These are phyloP conservation scores for Leptobrachium leishanense DNA, from an alignment of 2,113 vertebrate species.

Conservation along the genomic window DNA sequence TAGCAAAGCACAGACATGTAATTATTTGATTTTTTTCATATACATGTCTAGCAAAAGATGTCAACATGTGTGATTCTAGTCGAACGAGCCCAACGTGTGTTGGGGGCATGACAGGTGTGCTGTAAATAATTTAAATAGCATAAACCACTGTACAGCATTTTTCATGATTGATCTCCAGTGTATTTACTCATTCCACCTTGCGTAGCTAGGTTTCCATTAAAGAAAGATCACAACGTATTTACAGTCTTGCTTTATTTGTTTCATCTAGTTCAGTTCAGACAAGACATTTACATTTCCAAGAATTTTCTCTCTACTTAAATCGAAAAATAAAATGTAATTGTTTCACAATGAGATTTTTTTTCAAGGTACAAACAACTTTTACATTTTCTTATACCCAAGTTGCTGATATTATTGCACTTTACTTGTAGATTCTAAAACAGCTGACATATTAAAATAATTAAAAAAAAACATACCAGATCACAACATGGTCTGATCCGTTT, in stretches of 20 bases:
- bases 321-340: conserved; percentile 47
- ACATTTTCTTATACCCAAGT: conserved; percentile 1
- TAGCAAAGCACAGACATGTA: no score
- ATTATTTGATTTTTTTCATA: no score
- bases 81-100: no score
- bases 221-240: conserved; percentile 50
- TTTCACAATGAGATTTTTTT: conserved; percentile 30
- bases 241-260: conserved; percentile 66
- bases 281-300: conserved; percentile 64
- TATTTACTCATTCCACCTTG: no score
- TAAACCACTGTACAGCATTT: no score
- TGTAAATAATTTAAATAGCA: no score
- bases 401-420: conserved; percentile 54
- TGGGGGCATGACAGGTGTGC: no score
- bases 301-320: conserved; percentile 52
- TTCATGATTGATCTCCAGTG: no score
- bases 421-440: conserved; percentile 46
- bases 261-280: conserved; percentile 66
- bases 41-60: no score
- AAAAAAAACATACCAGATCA: no score
- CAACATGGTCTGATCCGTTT: conserved; percentile 42
- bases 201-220: not conserved
- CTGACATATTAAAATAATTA: conserved; percentile 32
- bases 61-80: no score
- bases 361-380: conserved; percentile 30